phyloP scores from a whole-genome alignment of 2,888 invertebrate genomes.

The Adela reaumurella region DNA sequence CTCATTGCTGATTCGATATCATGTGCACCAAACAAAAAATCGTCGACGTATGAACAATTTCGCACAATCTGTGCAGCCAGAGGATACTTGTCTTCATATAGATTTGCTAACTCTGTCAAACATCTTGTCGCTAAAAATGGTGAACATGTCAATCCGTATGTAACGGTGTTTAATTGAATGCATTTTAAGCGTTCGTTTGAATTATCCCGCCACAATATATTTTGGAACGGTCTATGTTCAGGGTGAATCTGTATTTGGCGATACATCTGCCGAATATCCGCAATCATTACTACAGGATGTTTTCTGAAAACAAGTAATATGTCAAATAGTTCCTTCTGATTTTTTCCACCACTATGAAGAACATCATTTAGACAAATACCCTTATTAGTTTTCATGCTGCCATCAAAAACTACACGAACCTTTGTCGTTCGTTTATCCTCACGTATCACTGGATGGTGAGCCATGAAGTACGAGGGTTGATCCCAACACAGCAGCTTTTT shows the following conservation, averaged over 20 bases:
- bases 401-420: neutral
- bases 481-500: too few species aligned
- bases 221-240: conserved; percentile 7
- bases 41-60: too few species aligned
- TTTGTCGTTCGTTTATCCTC: neutral
- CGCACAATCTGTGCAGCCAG: too few species aligned
- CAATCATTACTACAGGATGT: conserved; percentile 3
- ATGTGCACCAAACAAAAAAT: too few species aligned
- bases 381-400: too few species aligned
- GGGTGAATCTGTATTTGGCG: conserved; percentile 4
- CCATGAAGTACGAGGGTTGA: too few species aligned
- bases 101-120: neutral
- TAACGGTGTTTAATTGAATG: conserved; percentile 10
- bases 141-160: conserved; percentile 9
- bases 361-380: conserved; percentile 10
- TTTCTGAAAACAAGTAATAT: conserved; percentile 8
- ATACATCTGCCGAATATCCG: conserved; percentile 8
- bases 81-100: neutral
- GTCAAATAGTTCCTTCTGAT: conserved; percentile 10
- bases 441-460: too few species aligned
- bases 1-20: too few species aligned
- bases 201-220: conserved; percentile 10
- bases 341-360: conserved; percentile 7
- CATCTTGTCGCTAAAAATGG: neutral
- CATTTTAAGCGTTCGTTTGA: conserved; percentile 7